phyloP scores from a whole-genome alignment of 2,888 invertebrate genomes.

The Drosophila greeni region DNA sequence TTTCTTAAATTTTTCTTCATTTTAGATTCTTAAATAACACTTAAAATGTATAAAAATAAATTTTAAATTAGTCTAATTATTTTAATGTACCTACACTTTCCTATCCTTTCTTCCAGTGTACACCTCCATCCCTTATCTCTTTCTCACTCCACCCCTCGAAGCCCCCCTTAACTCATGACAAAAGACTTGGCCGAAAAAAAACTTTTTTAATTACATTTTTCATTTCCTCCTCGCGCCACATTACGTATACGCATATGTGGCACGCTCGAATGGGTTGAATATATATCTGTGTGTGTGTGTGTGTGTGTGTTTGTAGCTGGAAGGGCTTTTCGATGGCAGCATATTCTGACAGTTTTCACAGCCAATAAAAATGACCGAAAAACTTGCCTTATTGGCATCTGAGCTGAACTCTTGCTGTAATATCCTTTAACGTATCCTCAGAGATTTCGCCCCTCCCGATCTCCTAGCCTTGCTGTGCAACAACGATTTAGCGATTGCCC shows the following conservation, averaged over 20 bases:
- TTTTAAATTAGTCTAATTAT: not conserved
- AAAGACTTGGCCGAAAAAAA: slow-evolving; percentile 52
- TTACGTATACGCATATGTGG: slow-evolving; percentile 58
- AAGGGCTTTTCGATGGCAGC: slow-evolving; percentile 17
- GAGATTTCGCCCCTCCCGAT: slow-evolving; percentile 14
- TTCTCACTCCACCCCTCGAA: not conserved
- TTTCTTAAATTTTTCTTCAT: not conserved
- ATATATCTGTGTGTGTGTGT: slow-evolving; percentile 1
- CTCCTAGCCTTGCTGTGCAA: slow-evolving; percentile 10
- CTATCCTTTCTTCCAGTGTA: not conserved
- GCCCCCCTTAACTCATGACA: slow-evolving; percentile 26
- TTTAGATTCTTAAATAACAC: not conserved
- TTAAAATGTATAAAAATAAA: not conserved
- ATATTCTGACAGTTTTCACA: slow-evolving; percentile 35
- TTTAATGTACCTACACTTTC: not conserved
- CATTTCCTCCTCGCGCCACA: slow-evolving; percentile 59
- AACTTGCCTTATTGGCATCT: slow-evolving; percentile 52
- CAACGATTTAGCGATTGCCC: slow-evolving; percentile 49
- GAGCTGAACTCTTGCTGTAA: slow-evolving; percentile 44
- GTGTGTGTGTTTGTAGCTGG: not conserved
- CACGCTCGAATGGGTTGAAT: slow-evolving; percentile 17
- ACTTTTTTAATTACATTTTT: slow-evolving; percentile 72
- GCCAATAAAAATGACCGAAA: slow-evolving; percentile 62
- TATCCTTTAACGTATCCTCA: slow-evolving; percentile 51
- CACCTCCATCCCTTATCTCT: not conserved